A percentile compares a stretch with the other conserved stretches of the same genome.
These are phyloP conservation scores for Microcebus tavaratra DNA, from an alignment of 2,113 vertebrate species.

Conservation along the genomic window DNA sequence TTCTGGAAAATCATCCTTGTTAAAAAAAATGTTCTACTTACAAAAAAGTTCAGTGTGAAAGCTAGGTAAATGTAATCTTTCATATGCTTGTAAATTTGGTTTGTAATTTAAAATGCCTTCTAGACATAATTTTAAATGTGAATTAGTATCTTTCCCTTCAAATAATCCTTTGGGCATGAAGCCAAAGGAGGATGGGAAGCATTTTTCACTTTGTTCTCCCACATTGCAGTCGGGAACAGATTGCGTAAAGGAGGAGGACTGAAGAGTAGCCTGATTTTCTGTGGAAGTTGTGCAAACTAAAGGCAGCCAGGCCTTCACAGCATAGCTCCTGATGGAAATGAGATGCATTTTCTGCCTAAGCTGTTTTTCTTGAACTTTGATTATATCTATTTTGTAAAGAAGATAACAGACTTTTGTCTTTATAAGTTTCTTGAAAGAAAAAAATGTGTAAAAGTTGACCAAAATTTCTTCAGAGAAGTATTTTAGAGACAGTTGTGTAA, in stretches of 20 bases:
- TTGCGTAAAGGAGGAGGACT: neutral
- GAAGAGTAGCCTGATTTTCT: neutral
- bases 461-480: neutral
- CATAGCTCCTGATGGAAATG: neutral
- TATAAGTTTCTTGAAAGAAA: neutral
- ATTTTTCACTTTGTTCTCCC: neutral
- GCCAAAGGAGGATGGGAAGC: neutral
- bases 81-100: neutral
- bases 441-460: neutral
- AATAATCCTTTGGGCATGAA: slow-evolving; percentile 15
- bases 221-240: neutral
- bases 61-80: neutral
- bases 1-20: neutral
- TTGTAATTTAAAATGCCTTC: neutral
- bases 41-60: neutral
- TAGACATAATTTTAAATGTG: slow-evolving; percentile 25
- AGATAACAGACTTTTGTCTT: neutral
- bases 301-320: neutral
- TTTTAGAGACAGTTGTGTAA: neutral
- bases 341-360: neutral
- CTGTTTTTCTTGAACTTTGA: neutral
- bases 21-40: neutral
- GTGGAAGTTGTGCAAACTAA: neutral
- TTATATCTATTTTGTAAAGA: neutral
- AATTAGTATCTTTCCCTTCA: slow-evolving; percentile 17